Conservation (phyloP, 1,140 invertebrate species). For the Helicorthomorpha holstii region DNA sequence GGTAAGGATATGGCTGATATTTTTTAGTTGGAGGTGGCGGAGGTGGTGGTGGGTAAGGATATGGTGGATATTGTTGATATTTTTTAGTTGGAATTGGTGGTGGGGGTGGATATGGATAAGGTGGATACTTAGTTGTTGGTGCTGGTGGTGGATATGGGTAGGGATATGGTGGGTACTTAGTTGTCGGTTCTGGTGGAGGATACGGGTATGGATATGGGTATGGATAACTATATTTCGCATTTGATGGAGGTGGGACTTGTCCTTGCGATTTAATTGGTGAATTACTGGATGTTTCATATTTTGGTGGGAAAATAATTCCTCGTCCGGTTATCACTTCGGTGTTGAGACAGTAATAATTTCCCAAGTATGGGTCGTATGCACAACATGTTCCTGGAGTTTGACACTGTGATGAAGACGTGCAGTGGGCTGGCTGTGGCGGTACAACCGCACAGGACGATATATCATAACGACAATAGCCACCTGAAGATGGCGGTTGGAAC, state of each 20-base stretch:
- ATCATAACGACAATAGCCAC: neutral
- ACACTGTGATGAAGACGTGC: neutral
- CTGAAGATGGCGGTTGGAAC: too few relatives aligned
- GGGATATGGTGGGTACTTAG: neutral
- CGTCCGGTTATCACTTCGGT: neutral
- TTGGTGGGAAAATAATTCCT: neutral
- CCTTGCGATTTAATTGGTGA: too few relatives aligned
- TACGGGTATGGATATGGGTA: too few relatives aligned
- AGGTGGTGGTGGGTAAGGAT: neutral
- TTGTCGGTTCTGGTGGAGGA: too few relatives aligned
- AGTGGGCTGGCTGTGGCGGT: neutral
- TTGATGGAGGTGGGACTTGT: too few relatives aligned
- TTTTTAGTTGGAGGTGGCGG: neutral
- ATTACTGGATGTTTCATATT: too few relatives aligned
- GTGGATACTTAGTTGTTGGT: neutral
- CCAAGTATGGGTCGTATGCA: neutral
- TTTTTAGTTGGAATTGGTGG: neutral
- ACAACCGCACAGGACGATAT: neutral
- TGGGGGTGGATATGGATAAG: neutral
- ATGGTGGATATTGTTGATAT: neutral
- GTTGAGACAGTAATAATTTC: neutral
- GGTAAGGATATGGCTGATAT: neutral
- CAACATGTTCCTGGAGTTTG: neutral
- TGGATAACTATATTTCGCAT: too few relatives aligned
- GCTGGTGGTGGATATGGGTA: neutral